Evolutionary conservation across 2,797 vertebrate genomes (phyloP), one percentile per base, ranked within the genome.

Genomic region (Lithobates sylvaticus): DNA sequence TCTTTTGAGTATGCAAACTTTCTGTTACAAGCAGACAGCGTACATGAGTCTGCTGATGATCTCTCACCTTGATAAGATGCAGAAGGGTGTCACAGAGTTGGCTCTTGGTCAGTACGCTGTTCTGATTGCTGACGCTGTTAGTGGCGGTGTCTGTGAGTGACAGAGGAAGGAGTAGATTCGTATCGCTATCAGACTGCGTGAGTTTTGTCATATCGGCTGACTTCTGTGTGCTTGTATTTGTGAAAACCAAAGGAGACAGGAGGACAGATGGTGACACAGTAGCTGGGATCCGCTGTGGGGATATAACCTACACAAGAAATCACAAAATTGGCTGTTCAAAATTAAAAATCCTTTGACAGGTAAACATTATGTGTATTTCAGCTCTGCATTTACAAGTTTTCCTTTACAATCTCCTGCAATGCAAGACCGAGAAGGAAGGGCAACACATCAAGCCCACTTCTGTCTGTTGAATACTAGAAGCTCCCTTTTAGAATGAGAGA

Each of bases 21-120:
- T 54, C 50, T 54, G 16, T 54, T 18, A 54, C 47, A 50, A 18
- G 13, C 50, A 54, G 39, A 39, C 16, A 54, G 50, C 4, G 16
- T 13, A 15, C 3, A 16, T 4, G 50, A 54, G 39, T 39, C 39
- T 39, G 8, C 44, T 47, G 12, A 47, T 47, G 44, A 29, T 10
- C 0, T 0, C 89, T 88, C 88, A 99, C 97, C 97, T 96, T 96
- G 81, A 99, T 93, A 84, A 99, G 95, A 89, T 96, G 93, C 6
- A 99, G 91, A 36, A 99, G 93, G 0, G 96, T 94, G 82, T 96
- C 95, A 90, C 97, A 96, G 23, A 99, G 95, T 90, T 99, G 97
- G 74, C 85, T 87, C 91, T 94, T 97, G 3, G 93, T 96, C 80
- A 98, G 90, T 0, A 93, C 89, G 83, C 83, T 78, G 90, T 90